Percentiles rank a stretch among this genome's conserved stretches.
Evolutionary conservation across 2,888 invertebrate genomes (phyloP).

Genomic region (Diaphora mendica): DNA sequence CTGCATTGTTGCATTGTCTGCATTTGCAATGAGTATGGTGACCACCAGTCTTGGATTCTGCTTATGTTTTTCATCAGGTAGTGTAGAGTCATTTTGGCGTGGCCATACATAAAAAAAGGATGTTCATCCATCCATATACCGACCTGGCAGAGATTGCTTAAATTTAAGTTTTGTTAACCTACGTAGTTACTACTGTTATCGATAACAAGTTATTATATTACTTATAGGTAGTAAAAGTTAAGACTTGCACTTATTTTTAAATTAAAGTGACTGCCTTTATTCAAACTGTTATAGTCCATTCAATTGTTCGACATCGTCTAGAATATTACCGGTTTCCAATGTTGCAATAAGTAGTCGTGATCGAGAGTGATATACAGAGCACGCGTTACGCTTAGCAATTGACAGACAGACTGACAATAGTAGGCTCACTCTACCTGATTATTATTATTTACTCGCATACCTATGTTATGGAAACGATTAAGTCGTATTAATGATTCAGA

Average conservation of each 20-base stretch:
- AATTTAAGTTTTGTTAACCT: too few species aligned
- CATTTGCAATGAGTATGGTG: too few species aligned
- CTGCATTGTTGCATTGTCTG: too few species aligned
- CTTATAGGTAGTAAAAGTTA: neutral
- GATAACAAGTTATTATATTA: neutral
- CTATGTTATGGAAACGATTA: constrained; percentile 76
- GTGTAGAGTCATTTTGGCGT: too few species aligned
- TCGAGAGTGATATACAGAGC: constrained; percentile 64
- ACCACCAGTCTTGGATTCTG: too few species aligned
- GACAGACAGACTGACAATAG: constrained; percentile 64
- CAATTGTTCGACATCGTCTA: constrained; percentile 32
- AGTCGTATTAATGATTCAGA: constrained; percentile 75
- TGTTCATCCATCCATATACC: too few species aligned
- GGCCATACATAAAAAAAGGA: too few species aligned
- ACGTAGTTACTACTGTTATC: neutral
- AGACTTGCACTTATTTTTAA: neutral
- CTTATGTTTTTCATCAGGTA: too few species aligned
- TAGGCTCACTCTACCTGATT: constrained; percentile 62
- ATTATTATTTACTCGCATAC: constrained; percentile 67
- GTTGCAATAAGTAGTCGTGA: constrained; percentile 52
- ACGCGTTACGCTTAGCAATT: constrained; percentile 59
- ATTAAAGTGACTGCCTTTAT: neutral
- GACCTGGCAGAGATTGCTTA: too few species aligned
- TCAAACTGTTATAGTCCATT: constrained; percentile 13
- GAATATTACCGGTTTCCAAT: constrained; percentile 38